These are phyloP conservation scores for Magallana ariakensis DNA, from an alignment of 1,140 invertebrate genomes.

Conservation along the genomic window DNA sequence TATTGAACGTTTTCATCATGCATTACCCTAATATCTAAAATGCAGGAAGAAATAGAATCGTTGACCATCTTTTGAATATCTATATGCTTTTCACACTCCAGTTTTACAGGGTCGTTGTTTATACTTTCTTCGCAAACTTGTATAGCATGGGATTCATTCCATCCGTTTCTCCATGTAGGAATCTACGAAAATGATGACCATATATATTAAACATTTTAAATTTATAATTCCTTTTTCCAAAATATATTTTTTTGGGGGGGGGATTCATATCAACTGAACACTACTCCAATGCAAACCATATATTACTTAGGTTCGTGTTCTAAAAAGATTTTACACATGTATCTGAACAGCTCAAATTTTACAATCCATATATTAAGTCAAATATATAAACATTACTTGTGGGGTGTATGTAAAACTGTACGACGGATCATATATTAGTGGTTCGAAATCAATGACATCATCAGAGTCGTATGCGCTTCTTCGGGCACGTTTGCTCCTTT, in stretches of 20 bases:
- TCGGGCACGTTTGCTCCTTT: neutral
- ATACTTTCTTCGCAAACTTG: neutral
- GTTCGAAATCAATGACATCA: neutral
- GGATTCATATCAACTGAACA: neutral
- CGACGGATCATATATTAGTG: neutral
- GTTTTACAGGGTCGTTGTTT: neutral
- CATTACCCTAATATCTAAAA: constrained; percentile 4
- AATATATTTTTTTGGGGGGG: too few relatives aligned
- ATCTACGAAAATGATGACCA: neutral
- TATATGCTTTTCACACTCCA: neutral
- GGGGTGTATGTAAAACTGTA: neutral
- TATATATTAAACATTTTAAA: neutral
- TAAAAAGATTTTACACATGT: neutral
- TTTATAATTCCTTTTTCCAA: neutral
- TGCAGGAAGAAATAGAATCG: neutral
- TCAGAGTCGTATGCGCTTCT: neutral
- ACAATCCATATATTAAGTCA: neutral
- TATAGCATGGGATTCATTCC: neutral
- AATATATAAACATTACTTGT: neutral
- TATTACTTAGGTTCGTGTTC: neutral
- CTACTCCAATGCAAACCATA: too few relatives aligned
- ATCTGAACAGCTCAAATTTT: neutral
- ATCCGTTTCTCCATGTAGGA: neutral
- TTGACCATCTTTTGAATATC: neutral
- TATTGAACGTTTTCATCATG: neutral